Evolutionary conservation across 53 echinoderm and acorn worm species (phyloP).

Genomic region (Zoroaster sp.): DNA sequence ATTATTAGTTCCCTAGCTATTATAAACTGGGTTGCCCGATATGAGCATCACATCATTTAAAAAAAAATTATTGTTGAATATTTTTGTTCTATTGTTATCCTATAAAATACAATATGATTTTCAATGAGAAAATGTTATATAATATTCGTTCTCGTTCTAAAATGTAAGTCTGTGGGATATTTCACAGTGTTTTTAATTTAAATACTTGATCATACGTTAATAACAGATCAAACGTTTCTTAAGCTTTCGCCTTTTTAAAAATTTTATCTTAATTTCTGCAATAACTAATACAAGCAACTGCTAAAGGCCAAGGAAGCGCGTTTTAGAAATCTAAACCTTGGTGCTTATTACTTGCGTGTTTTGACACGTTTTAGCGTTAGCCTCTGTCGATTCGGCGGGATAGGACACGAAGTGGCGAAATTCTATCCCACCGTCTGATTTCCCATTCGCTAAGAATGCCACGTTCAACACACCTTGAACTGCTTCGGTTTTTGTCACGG

Average conservation of each 20-base stretch:
- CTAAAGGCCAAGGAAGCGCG: conserved; percentile 12
- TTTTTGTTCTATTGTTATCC: too few species aligned
- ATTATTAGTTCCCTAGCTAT: too few species aligned
- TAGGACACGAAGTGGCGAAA: not conserved
- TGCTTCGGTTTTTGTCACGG: not conserved
- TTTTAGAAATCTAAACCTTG: not conserved
- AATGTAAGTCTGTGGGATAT: too few species aligned
- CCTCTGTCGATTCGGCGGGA: not conserved
- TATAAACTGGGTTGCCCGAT: too few species aligned
- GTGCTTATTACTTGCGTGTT: conserved; percentile 36
- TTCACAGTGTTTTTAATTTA: too few species aligned
- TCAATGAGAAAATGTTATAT: too few species aligned
- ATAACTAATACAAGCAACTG: not conserved
- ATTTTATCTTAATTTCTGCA: not conserved
- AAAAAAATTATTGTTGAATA: too few species aligned
- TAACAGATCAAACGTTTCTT: not conserved
- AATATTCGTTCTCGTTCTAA: too few species aligned
- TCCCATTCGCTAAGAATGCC: not conserved
- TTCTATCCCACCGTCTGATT: not conserved
- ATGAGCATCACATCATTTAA: too few species aligned
- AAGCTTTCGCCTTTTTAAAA: not conserved
- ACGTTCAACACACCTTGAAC: not conserved
- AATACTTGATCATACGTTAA: not conserved
- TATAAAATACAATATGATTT: too few species aligned
- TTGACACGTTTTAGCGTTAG: conserved; percentile 16